Percentiles rank a stretch among this genome's conserved stretches.
These are phyloP conservation scores for Drosophila nebulosa DNA, from an alignment of 1,140 invertebrate genomes.

Conservation along the genomic window DNA sequence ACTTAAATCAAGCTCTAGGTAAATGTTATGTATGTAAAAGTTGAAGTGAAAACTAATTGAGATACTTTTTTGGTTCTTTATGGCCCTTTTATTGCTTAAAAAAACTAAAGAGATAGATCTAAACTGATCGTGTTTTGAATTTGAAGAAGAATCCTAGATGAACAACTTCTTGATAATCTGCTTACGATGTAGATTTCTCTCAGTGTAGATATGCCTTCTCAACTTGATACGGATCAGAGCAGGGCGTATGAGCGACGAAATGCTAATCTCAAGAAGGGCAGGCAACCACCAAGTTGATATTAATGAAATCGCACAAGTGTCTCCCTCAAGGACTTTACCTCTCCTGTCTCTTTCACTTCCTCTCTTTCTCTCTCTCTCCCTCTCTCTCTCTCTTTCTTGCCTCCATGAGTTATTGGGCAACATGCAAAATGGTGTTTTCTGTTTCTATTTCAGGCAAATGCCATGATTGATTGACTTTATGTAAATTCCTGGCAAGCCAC, in stretches of 20 bases:
- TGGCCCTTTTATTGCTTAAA: no score
- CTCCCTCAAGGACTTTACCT: constrained; percentile 8
- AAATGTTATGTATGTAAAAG: no score
- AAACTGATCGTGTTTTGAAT: no score
- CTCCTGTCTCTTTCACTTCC: neutral
- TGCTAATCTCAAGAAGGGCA: constrained; percentile 54
- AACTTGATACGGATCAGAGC: constrained; percentile 20
- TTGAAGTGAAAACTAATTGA: no score
- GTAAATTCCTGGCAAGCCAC: constrained; percentile 70
- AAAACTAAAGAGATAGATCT: no score
- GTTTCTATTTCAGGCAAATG: constrained; percentile 33
- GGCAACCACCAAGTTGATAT: constrained; percentile 40
- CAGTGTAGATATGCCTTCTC: neutral
- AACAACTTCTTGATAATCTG: no score
- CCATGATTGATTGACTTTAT: constrained; percentile 78
- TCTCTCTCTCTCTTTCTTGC: neutral
- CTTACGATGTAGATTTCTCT: neutral
- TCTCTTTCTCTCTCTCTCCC: neutral
- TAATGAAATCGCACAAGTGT: constrained; percentile 75
- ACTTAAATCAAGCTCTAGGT: no score
- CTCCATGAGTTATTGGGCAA: constrained; percentile 19
- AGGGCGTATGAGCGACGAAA: constrained; percentile 71
- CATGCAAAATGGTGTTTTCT: constrained; percentile 64
- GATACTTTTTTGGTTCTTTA: no score
- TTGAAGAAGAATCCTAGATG: no score